Conservation (phyloP, 2,888 invertebrate species). For the Stomorhina lunata region DNA sequence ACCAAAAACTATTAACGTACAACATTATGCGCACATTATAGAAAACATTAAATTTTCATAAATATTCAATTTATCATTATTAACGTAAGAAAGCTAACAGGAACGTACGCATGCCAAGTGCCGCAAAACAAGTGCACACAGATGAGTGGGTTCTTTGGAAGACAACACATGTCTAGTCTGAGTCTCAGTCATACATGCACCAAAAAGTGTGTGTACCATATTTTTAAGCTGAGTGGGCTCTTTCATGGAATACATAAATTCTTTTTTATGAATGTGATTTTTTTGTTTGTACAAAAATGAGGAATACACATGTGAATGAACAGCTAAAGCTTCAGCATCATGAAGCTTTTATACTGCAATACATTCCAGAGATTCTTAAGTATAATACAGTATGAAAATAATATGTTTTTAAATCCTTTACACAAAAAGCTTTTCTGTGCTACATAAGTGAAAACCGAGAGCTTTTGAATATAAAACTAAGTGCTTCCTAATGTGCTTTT, state of each 20-base stretch:
- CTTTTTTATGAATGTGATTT: neutral
- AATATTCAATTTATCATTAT: conserved; percentile 62
- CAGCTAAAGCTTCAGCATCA: neutral
- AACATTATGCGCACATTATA: conserved; percentile 20
- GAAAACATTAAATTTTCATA: conserved; percentile 50
- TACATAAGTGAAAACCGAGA: no score
- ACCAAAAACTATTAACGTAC: neutral
- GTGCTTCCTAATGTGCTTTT: no score
- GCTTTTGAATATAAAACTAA: no score
- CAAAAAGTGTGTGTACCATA: neutral
- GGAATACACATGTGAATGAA: neutral
- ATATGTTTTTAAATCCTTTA: neutral
- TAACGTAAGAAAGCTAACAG: conserved; percentile 38
- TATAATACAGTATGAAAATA: no score
- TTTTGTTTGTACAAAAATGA: neutral
- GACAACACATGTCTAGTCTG: no score
- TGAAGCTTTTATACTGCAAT: neutral
- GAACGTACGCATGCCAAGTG: conserved; percentile 58
- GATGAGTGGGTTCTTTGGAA: conserved; percentile 29
- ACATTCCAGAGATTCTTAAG: neutral
- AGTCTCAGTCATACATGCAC: neutral
- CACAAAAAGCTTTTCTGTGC: no score
- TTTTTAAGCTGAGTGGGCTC: conserved; percentile 4
- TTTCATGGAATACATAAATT: conserved; percentile 7
- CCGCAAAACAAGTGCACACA: conserved; percentile 39